Evolutionary conservation across 2,113 vertebrate genomes (phyloP), one percentile per base, ranked within the genome.

Genomic region (Hippocampus guttulatus): DNA sequence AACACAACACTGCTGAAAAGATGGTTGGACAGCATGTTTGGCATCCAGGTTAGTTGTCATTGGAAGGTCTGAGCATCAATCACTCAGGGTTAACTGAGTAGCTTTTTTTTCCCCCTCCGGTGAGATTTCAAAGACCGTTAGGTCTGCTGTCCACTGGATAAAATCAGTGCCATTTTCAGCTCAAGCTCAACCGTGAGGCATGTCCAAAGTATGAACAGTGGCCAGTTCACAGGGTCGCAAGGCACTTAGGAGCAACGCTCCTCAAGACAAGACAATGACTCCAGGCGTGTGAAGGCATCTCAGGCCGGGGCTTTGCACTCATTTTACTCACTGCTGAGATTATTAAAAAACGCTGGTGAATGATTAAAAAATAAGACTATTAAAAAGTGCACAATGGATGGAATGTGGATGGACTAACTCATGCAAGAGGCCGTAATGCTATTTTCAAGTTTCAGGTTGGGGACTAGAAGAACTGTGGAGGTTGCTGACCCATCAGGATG

Each of bases 201-300:
- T 21, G 76, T 67, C 75, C 63, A 61, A 43, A 81, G 57, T n/a
- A 47, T 38, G 10, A 69, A 80, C 18, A 55, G 60, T 60, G 77
- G 51, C 33, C 65, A 78, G 82, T 73, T 87, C 71, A 84, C 74
- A 81, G 74, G 74, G 82, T 75, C 86, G 82, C 67, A 84, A 75
- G 70, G 79, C 71, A 82, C 71, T 69, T 64, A 75, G 0, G 27
- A 73, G 18, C 69, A 54, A 49, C 71, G 73, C 75, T 74, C 21
- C 21, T n/a, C 5, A 38, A 38, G 5, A 38, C 11, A 57, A 30
- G 15, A 60, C 57, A 60, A 71, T 15, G 54, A 61, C 68, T 8
- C 61, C 65, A 71, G 60, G 78, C 68, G 70, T 74, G 71, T 69
- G 47, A 49, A 23, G 68, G 75, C 52, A 62, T 70, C 69, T 74